Evolutionary conservation across 2,113 vertebrate genomes (phyloP).

Genomic region (Marmota flaviventris): DNA sequence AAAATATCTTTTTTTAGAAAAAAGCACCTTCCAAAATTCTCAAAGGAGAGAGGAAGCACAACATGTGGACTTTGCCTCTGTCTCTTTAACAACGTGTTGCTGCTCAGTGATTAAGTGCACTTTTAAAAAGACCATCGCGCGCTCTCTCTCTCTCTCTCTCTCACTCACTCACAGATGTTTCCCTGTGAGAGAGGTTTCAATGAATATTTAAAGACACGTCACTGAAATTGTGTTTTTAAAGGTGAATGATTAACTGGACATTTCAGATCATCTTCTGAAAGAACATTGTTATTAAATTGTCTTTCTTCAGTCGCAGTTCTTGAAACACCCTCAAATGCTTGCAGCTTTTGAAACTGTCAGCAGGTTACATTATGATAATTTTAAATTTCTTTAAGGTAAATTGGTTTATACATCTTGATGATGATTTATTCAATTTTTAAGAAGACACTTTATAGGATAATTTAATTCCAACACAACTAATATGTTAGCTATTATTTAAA

Average conservation of each 20-base stretch:
- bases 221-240: slow-evolving; percentile 35
- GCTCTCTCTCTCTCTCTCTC: no score
- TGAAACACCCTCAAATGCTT: slow-evolving; percentile 24
- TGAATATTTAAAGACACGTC: slow-evolving; percentile 68
- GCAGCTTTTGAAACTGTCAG: slow-evolving; percentile 10
- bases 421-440: background rate
- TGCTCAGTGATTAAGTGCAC: background rate
- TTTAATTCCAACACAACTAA: slow-evolving; percentile 4
- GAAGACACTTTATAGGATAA: background rate
- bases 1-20: background rate
- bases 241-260: slow-evolving; percentile 47
- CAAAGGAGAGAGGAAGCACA: background rate
- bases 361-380: slow-evolving; percentile 62
- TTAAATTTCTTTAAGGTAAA: slow-evolving; percentile 53
- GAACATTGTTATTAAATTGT: slow-evolving; percentile 40
- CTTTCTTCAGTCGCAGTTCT: background rate
- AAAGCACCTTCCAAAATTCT: slow-evolving; percentile 33
- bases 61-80: background rate
- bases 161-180: background rate
- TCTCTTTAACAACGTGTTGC: background rate
- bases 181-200: background rate
- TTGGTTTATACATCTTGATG: background rate
- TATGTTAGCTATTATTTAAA: background rate
- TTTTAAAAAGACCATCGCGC: slow-evolving; percentile 12
- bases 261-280: slow-evolving; percentile 40